Evolutionary conservation across 2,797 vertebrate genomes (phyloP).

Genomic region (Falco biarmicus): DNA sequence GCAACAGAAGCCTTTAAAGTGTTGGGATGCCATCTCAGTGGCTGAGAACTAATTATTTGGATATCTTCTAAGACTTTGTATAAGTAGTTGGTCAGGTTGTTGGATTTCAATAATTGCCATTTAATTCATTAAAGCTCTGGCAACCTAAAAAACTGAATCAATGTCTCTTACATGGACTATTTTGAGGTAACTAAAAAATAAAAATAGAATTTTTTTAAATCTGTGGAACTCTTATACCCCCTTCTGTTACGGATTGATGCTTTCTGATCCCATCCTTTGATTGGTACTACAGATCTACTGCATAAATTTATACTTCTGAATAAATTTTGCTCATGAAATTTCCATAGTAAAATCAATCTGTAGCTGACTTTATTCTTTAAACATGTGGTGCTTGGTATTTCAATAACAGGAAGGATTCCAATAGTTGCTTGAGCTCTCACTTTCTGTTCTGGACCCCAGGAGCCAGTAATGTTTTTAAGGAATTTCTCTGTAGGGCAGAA

Average conservation of each 20-base stretch:
- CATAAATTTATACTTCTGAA: neutral
- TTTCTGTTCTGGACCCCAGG: neutral
- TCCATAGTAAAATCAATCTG: neutral
- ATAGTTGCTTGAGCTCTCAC: neutral
- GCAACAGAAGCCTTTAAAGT: neutral
- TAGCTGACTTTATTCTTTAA: neutral
- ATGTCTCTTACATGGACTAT: neutral
- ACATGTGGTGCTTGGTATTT: neutral
- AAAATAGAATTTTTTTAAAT: neutral
- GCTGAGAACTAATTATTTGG: neutral
- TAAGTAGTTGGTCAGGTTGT: neutral
- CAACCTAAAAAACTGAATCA: neutral
- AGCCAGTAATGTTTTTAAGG: neutral
- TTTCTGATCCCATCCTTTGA: neutral
- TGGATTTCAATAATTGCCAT: neutral
- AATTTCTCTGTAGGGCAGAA: neutral
- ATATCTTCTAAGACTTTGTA: neutral
- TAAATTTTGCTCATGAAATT: neutral
- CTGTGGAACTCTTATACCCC: neutral
- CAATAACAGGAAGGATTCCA: neutral
- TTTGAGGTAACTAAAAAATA: neutral
- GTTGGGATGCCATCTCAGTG: neutral
- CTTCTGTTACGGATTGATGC: neutral
- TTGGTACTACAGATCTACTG: neutral
- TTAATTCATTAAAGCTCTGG: neutral